Conservation (phyloP, 2,888 invertebrate species). For the Cephus sareptanus region DNA sequence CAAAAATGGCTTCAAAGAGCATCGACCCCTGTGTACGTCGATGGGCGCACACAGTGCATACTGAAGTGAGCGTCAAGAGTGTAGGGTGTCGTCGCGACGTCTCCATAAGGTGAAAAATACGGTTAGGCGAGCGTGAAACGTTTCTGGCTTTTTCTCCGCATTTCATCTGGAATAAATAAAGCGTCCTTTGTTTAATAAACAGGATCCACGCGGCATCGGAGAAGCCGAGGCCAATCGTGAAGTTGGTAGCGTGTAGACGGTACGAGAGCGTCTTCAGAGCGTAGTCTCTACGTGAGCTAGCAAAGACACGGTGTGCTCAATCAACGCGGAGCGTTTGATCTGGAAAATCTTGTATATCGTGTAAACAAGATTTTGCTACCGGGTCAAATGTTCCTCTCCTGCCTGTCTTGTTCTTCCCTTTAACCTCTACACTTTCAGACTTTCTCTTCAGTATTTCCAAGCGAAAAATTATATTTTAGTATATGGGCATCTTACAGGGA, state of each 20-base stretch:
- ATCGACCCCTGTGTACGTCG: not conserved
- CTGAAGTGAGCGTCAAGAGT: not conserved
- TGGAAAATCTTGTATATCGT: slow-evolving; percentile 11
- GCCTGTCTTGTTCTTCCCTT: not conserved
- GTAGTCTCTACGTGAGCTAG: not conserved
- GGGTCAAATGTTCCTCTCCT: not conserved
- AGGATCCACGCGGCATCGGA: slow-evolving; percentile 17
- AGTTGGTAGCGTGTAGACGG: slow-evolving; percentile 14
- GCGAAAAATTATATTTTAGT: not conserved
- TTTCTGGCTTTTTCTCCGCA: slow-evolving; percentile 29
- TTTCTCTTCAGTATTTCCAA: not conserved
- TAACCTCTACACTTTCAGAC: not conserved
- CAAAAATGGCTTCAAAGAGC: not conserved
- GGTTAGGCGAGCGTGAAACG: slow-evolving; percentile 21
- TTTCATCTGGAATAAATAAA: slow-evolving; percentile 26
- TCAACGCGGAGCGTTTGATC: slow-evolving; percentile 11
- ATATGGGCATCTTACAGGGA: not conserved
- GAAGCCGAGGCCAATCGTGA: slow-evolving; percentile 20
- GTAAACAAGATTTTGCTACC: not conserved
- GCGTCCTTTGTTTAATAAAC: slow-evolving; percentile 45
- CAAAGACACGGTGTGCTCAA: not conserved
- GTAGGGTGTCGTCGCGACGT: not conserved
- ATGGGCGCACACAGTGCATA: not conserved
- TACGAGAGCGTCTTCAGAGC: not conserved
- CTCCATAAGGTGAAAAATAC: slow-evolving; percentile 9